Evolutionary conservation across 2,797 vertebrate genomes (phyloP).

Genomic region (Alosa sapidissima): DNA sequence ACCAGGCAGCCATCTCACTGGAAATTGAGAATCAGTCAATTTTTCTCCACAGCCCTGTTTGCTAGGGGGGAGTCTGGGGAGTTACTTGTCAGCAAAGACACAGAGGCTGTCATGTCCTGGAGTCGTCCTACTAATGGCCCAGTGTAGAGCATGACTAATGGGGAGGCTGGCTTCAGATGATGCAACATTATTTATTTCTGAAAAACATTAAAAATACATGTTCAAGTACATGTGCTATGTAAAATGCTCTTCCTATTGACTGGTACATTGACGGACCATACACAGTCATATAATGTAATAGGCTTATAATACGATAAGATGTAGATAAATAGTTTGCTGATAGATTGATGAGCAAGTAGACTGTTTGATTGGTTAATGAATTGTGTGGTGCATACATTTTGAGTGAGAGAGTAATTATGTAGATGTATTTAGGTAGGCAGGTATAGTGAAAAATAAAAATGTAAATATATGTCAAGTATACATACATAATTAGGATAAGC

Average conservation of each 20-base stretch:
- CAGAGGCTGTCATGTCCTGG: slow-evolving; percentile 12
- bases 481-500: too few relatives aligned
- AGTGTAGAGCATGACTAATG: background rate
- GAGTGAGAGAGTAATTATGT: too few relatives aligned
- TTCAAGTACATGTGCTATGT: background rate
- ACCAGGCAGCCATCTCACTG: slow-evolving; percentile 27
- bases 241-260: background rate
- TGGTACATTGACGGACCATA: background rate
- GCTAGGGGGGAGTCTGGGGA: slow-evolving; percentile 18
- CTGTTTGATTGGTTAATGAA: background rate
- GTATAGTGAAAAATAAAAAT: too few relatives aligned
- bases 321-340: background rate
- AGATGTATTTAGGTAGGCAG: too few relatives aligned
- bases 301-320: background rate
- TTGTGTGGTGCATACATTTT: background rate
- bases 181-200: background rate
- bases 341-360: background rate
- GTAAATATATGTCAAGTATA: too few relatives aligned
- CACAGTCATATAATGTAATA: background rate
- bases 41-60: slow-evolving; percentile 28
- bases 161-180: background rate
- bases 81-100: slow-evolving; percentile 19
- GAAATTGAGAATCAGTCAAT: slow-evolving; percentile 41
- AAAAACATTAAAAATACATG: background rate
- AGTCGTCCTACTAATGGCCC: background rate